Base-by-base conservation (phyloP, 2,797 vertebrate species). In the Hirundo rustica region DNA sequence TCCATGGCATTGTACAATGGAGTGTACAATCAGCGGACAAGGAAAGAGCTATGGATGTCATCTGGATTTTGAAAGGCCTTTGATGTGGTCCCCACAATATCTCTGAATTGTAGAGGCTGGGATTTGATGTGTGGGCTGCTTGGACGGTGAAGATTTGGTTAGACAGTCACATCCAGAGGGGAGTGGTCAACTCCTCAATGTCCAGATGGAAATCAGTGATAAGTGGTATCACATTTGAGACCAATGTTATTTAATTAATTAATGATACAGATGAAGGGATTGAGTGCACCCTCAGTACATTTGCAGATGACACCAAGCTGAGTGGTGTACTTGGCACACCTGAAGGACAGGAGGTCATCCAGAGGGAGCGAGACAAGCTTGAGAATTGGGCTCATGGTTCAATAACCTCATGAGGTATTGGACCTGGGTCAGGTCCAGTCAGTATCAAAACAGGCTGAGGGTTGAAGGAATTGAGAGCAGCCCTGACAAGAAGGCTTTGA, bases 141-240 rank as follows among this genome's bases (percentile, higher is more conserved):
- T 55, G 42, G 25, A 55, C 21, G 29, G 27, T 32, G 44, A 68
- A 9, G 13, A 64, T 54, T 13, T 68, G 32, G 4, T 40, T 65
- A 16, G 38, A 36, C 14, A 29, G 34, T 42, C 13, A 16, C 20
- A 58, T 53, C 9, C 34, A 78, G 50, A 77, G 8, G 17, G 34
- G 17, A 55, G 30, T 3, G 17, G 27, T 53, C 38, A 67, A 23
- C 10, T 27, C 22, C 22, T 51, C 34, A 51, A 26, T n/a, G 10
- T 67, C n/a, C 38, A 67, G 44, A 58, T 7, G 26, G 44, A 86
- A 16, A 54, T 34, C 50, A 48, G 16, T 58, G 51, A 44, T 26
- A 36, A 48, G 32, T 38, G 27, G 34, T 27, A 9, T 19, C 25
- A 32, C 0, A 0, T 44, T 13, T 30, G 11, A 11, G 50, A 73